Percentiles rank a stretch among this genome's conserved stretches.
Evolutionary conservation across 2,888 invertebrate species (phyloP).

Genomic region (Geophilus truncorum): DNA sequence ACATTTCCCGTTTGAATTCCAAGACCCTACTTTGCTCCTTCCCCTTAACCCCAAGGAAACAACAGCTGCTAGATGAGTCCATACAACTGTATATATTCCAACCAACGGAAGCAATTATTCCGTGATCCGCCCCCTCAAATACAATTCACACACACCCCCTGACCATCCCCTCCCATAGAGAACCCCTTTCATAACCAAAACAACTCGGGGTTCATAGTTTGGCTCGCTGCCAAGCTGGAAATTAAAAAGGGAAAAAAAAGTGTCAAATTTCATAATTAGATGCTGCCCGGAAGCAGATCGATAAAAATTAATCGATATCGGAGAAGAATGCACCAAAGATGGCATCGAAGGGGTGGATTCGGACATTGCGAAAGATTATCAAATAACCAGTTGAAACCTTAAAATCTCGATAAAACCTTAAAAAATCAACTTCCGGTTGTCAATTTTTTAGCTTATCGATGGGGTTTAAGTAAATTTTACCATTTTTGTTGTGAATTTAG

Average conservation of each 20-base stretch:
- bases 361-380: too few relatives aligned
- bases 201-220: not conserved
- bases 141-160: not conserved
- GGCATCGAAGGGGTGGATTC: not conserved
- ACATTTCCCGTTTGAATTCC: not conserved
- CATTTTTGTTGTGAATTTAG: too few relatives aligned
- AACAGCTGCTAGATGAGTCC: not conserved
- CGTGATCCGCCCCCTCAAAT: not conserved
- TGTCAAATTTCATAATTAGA: conserved; percentile 4
- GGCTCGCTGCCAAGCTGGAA: not conserved
- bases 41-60: conserved; percentile 10
- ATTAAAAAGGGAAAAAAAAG: too few relatives aligned
- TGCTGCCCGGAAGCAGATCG: not conserved
- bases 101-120: not conserved
- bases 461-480: too few relatives aligned
- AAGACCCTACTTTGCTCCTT: not conserved
- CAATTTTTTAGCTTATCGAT: too few relatives aligned
- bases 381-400: too few relatives aligned
- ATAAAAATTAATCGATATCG: not conserved
- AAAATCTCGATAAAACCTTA: too few relatives aligned
- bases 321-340: not conserved
- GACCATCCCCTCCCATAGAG: not conserved
- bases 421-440: too few relatives aligned
- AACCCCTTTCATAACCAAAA: not conserved
- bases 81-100: not conserved